Base-by-base conservation (phyloP, 2,888 invertebrate genomes). In the Gandaritis pyraliata region DNA sequence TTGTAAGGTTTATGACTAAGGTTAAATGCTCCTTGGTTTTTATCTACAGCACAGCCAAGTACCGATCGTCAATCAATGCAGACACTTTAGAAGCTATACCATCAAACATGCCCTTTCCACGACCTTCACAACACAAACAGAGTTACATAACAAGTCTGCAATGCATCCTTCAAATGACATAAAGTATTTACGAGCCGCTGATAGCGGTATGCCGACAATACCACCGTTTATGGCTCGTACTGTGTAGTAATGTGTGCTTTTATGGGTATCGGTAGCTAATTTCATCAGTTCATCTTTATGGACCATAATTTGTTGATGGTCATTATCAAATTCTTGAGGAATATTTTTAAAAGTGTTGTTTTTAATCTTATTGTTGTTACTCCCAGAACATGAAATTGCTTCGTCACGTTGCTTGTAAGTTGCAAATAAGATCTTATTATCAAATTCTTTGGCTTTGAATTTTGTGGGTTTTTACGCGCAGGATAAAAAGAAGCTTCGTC, bases 221-320 rank as follows among this genome's bases (percentile, higher is more conserved):
- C 39, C 54, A 16, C 66, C 72, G 66, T 78, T 85, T 80, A 83
- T 76, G 70, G 71, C 63, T 76, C 76, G 73, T 81, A 61, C 72
- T 70, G 70, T 68, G 70, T 66, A 41, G 72, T 75, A 75, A 77
- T 75, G 68, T 72, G 60, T 59, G 55, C 58, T 57, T 69, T 71
- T 68, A 70, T 69, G 66, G 43, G 10, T 50, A 60, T 61, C 55
- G 60, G 50, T 62, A 55, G 59, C 64, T 65, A 59, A 67, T 67
- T 68, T 66, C 65, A 65, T 64, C 56, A 62, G 61, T 66, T 58
- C 65, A 56, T 61, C 63, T 56, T 52, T 48, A 55, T 48, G 54
- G 12, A 18, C 8, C 29, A 36, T 46, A 13, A 23, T 61, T 51
- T 45, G 39, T 46, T 50, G 45, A 13, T 52, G n/a, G 51, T 29